phyloP scores from a whole-genome alignment of 2,113 vertebrate species.

The Ceyx cyanopectus region DNA sequence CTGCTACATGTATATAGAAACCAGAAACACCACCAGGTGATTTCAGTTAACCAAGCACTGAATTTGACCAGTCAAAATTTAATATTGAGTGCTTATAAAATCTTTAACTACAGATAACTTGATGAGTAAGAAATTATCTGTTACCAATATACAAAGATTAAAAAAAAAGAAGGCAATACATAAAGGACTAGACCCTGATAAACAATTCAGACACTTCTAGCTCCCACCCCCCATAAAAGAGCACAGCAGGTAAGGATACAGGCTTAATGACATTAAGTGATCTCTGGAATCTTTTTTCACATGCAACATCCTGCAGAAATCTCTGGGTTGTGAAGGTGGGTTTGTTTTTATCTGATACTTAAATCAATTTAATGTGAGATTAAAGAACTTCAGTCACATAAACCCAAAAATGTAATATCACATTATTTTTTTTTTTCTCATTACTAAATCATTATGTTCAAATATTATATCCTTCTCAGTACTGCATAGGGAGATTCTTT shows the following conservation, averaged over 20 bases:
- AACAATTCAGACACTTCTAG: neutral
- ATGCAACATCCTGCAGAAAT: neutral
- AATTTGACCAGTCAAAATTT: neutral
- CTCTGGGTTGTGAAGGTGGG: neutral
- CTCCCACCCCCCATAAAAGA: neutral
- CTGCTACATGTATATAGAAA: neutral
- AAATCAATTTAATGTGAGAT: neutral
- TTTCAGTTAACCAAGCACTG: neutral
- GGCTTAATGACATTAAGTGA: neutral
- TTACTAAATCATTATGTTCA: neutral
- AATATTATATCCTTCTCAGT: neutral
- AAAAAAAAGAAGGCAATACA: fast-evolving
- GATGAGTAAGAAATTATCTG: neutral
- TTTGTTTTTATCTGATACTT: neutral
- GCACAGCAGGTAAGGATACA: neutral
- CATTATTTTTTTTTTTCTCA: neutral
- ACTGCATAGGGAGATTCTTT: neutral
- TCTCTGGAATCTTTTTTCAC: neutral
- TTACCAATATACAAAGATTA: neutral
- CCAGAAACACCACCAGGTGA: fast-evolving
- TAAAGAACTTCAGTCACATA: neutral
- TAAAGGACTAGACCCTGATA: neutral
- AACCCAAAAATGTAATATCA: neutral
- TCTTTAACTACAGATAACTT: neutral
- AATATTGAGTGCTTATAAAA: neutral